Evolutionary conservation across 2,888 invertebrate species (phyloP).

Genomic region (Hypolimnas misippus): DNA sequence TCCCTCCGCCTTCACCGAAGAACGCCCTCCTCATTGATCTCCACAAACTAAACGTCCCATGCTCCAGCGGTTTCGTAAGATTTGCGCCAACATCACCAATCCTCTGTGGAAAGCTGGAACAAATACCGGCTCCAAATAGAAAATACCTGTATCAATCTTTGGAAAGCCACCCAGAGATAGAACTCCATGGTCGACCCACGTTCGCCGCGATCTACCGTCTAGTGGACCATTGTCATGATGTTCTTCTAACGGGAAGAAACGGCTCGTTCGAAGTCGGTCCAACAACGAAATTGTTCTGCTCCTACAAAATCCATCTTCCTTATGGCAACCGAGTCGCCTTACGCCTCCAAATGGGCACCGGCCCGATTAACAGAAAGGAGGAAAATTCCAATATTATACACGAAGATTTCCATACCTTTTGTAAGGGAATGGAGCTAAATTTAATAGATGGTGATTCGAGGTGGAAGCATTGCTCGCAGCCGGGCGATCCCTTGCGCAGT

Average conservation of each 20-base stretch:
- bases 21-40: slow-evolving; percentile 87
- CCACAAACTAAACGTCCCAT: slow-evolving; percentile 88
- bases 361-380: slow-evolving; percentile 61
- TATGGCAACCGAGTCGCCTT: slow-evolving; percentile 88
- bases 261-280: slow-evolving; percentile 87
- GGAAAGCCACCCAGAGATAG: slow-evolving; percentile 77
- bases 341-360: slow-evolving; percentile 84
- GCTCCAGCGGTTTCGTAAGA: slow-evolving; percentile 84
- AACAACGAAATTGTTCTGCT: slow-evolving; percentile 85
- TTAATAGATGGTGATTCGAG: slow-evolving; percentile 83
- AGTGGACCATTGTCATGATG: slow-evolving; percentile 89
- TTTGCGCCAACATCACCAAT: slow-evolving; percentile 79
- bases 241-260: slow-evolving; percentile 85
- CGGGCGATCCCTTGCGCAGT: slow-evolving; percentile 82
- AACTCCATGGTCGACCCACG: slow-evolving; percentile 85
- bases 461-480: slow-evolving; percentile 85
- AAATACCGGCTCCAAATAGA: slow-evolving; percentile 84
- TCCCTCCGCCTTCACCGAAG: slow-evolving; percentile 70
- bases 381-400: slow-evolving; percentile 67
- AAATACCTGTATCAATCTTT: slow-evolving; percentile 81
- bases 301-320: slow-evolving; percentile 87
- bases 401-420: slow-evolving; percentile 68
- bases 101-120: slow-evolving; percentile 89
- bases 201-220: slow-evolving; percentile 87
- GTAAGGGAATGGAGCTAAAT: slow-evolving; percentile 83